A percentile compares a stretch with the other conserved stretches of the same genome.
These are phyloP conservation scores for Vulpes lagopus DNA, from an alignment of 2,113 vertebrate species.

Conservation along the genomic window DNA sequence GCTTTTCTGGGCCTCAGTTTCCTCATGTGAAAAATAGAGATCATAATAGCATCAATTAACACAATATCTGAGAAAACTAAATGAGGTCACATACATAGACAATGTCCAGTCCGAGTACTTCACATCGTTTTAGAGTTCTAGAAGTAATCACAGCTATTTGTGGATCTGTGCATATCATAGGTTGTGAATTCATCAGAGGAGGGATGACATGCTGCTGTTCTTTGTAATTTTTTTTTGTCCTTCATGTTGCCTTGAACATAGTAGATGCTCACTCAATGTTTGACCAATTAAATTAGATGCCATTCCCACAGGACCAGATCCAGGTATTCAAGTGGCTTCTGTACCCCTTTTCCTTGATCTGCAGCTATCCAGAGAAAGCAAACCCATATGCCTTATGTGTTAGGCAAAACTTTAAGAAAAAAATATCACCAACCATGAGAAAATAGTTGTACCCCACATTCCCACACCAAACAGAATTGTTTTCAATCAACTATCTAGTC, in stretches of 20 bases:
- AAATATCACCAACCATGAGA: constrained; percentile 52
- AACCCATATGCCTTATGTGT: constrained; percentile 9
- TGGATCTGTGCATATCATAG: neutral
- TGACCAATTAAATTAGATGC: neutral
- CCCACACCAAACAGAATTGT: constrained; percentile 20
- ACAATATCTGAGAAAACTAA: neutral
- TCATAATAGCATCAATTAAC: neutral
- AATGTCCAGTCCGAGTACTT: neutral
- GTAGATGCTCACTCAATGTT: neutral
- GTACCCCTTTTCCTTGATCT: neutral
- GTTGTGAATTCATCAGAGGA: neutral
- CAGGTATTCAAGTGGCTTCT: neutral
- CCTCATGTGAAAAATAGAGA: neutral
- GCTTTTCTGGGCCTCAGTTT: neutral
- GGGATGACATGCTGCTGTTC: neutral
- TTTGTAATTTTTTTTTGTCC: neutral
- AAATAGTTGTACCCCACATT: constrained; percentile 11
- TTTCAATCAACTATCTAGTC: neutral
- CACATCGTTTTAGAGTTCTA: neutral
- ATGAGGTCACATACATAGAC: neutral
- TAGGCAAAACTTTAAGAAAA: constrained; percentile 28
- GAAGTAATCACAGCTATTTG: neutral
- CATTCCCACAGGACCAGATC: neutral
- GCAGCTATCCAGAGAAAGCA: constrained; percentile 11
- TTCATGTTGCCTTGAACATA: neutral